Base-by-base conservation (phyloP, 2,113 vertebrate genomes). In the Amazona vittata region DNA sequence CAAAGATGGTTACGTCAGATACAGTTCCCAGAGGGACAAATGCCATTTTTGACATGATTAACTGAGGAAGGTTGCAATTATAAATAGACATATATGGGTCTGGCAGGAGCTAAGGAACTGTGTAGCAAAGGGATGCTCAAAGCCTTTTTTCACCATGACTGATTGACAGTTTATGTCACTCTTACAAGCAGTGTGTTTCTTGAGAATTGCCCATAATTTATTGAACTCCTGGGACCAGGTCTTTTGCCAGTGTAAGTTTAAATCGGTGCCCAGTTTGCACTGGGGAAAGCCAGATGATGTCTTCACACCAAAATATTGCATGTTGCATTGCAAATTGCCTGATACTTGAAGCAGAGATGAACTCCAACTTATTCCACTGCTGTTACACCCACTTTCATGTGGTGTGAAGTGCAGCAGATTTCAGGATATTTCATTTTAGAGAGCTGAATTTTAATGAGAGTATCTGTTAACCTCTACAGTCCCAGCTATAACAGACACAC, bases 351-450 rank as follows among this genome's bases (percentile, higher is more conserved):
- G 89, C 77, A 91, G 83, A 81, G 86, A 89, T 89, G 80, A 94
- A 84, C 86, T 96, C 77, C 89, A 95, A 67, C 81, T 96, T 95
- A 86, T 91, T 94, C 92, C 69, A n/a, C 71, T 86, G 86, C 83
- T 82, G 81, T 55, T 97, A 91, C 94, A 96, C 95, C 96, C 94
- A 96, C 94, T 93, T 97, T 94, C 93, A 47, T 96, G 95, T 94
- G 94, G 96, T 97, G 93, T 94, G 96, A 97, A 96, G 65, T 50
- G 81, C 83, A 94, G 86, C 95, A 96, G 94, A 95, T 96, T 97
- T 97, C 83, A 89, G 81, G 93, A 83, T 94, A 94, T 92, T 97
- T 94, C 89, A 50, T 87, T 94, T 96, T 68, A 78, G 91, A 96
- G 65, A 77, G 86, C 69, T 96, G 96, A 95, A 97, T 97, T 93